phyloP scores from a whole-genome alignment of 1,140 invertebrate genomes.

The Protaetia brevitarsis region DNA sequence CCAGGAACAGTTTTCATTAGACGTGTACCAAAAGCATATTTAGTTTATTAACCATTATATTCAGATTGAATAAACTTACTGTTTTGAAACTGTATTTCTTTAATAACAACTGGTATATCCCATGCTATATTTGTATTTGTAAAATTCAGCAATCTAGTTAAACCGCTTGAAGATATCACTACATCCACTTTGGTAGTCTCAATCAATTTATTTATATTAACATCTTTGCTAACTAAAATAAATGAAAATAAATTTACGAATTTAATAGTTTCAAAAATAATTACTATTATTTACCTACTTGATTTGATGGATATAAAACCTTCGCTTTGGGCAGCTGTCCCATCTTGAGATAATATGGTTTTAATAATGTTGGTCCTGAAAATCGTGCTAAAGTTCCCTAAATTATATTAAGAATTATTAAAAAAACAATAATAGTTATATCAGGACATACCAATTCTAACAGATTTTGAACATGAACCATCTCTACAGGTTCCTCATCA shows the following conservation, averaged over 20 bases:
- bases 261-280: background rate
- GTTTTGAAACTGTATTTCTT: constrained; percentile 36
- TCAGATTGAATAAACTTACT: constrained; percentile 22
- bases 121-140: constrained; percentile 43
- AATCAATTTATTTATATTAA: constrained; percentile 46
- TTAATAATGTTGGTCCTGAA: constrained; percentile 31
- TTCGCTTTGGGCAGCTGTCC: constrained; percentile 21
- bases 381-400: constrained; percentile 37
- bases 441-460: constrained; percentile 35
- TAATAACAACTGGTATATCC: constrained; percentile 50
- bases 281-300: constrained; percentile 29
- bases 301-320: constrained; percentile 27
- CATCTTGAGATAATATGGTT: constrained; percentile 23
- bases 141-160: constrained; percentile 50
- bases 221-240: constrained; percentile 48
- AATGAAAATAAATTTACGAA: too few species aligned
- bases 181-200: constrained; percentile 45
- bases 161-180: constrained; percentile 51
- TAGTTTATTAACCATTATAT: background rate
- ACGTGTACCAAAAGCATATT: too few species aligned
- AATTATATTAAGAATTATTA: constrained; percentile 23
- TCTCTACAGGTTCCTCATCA: constrained; percentile 32
- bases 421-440: constrained; percentile 25
- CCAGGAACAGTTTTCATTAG: background rate
- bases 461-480: constrained; percentile 29